Base-by-base conservation (phyloP, 1,140 invertebrate species). In the Lordiphosa stackelbergi region DNA sequence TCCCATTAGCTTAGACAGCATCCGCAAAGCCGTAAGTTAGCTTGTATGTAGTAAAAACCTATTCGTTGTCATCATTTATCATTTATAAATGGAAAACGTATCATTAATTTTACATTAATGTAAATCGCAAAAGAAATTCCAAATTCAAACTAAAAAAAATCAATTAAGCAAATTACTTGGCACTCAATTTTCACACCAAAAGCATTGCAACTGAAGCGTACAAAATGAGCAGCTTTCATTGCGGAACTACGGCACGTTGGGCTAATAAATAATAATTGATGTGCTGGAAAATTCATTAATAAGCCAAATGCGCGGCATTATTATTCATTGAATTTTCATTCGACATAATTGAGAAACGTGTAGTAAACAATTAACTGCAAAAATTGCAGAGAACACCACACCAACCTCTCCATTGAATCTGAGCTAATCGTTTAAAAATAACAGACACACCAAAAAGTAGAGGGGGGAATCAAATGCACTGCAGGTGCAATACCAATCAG, bases 231-330 rank as follows among this genome's bases (percentile, higher is more conserved):
- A 31, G 28, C 37, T 53, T 53, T 51, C 56, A 42, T 71, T 46
- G 73, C 72, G 72, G 72, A 75, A 75, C 66, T 62, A 40, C 66
- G 49, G 40, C 72, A 77, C 71, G 59, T 74, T 73, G 48, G 60
- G 28, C 65, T 51, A 73, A 77, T 75, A 71, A 75, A 71, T 66
- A 77, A 70, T 62, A 74, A 75, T 75, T 58, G 53, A 71, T 66
- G 72, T 66, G 43, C 43, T 66, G 72, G 61, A 43, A 75, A 77
- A 54, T 74, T 66, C 72, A 74, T 70, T 75, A 53, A 61, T 61
- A 56, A 51, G 61, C 65, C 56, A 48, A 41, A 31, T 69, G 71
- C 35, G 59, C 53, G 56, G 34, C 42, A 47, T 53, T 69, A 61
- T 68, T 58, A 75, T 75, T 62, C 66, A 75, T 57, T 75, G 28